Conservation (phyloP, 2,888 invertebrate genomes). For the Dione vanillae region DNA sequence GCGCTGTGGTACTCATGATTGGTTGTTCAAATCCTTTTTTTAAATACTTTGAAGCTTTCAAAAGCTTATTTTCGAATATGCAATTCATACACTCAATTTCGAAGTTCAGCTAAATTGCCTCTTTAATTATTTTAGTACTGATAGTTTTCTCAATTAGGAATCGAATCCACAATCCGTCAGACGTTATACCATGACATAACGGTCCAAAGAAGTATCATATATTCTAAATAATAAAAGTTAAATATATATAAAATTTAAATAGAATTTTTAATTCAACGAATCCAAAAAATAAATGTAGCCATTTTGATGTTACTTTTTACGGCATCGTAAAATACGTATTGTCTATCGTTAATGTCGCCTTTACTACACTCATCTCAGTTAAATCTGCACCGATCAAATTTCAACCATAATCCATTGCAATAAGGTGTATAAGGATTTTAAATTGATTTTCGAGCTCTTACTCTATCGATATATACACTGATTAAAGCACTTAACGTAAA, state of each 20-base stretch:
- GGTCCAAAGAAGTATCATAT: background rate
- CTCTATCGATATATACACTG: conserved; percentile 31
- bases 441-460: conserved; percentile 1
- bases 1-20: no score
- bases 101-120: no score
- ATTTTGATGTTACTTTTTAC: conserved; percentile 48
- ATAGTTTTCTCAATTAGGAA: background rate
- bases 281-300: conserved; percentile 22
- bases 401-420: background rate
- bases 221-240: background rate
- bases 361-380: conserved; percentile 42
- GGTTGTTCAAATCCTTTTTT: no score
- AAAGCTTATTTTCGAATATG: no score
- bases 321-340: conserved; percentile 48
- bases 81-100: no score
- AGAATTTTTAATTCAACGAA: conserved; percentile 25
- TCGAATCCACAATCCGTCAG: background rate
- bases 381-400: conserved; percentile 13
- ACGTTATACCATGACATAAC: no score
- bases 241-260: background rate
- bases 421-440: conserved; percentile 24
- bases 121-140: no score
- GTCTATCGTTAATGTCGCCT: conserved; percentile 50
- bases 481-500: conserved; percentile 31
- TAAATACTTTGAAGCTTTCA: no score